These are phyloP conservation scores for Ormyrus rosae DNA, from an alignment of 2,888 invertebrate genomes.

Conservation along the genomic window DNA sequence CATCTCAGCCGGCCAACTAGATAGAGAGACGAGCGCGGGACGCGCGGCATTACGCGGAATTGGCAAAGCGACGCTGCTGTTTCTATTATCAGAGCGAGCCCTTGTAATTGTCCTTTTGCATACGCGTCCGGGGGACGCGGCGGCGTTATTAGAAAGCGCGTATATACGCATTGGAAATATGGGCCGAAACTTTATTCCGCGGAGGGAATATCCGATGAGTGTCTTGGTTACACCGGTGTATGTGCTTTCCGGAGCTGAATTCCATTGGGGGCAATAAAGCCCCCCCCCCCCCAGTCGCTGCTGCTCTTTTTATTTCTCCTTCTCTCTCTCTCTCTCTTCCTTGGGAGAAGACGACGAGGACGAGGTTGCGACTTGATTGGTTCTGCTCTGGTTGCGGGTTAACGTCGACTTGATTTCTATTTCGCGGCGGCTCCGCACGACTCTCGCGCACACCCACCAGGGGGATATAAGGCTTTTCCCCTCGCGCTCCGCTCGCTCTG, in stretches of 20 bases:
- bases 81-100: slow-evolving; percentile 44
- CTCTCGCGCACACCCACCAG: too few species aligned
- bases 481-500: not conserved
- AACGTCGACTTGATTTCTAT: too few species aligned
- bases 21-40: slow-evolving; percentile 36
- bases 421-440: too few species aligned
- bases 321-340: not conserved
- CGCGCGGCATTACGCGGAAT: slow-evolving; percentile 38
- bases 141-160: slow-evolving; percentile 23
- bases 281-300: not conserved
- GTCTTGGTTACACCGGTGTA: slow-evolving; percentile 15
- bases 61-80: slow-evolving; percentile 47
- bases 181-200: slow-evolving; percentile 44
- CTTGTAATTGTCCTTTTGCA: slow-evolving; percentile 50
- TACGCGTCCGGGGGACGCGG: not conserved
- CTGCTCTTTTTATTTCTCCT: slow-evolving; percentile 12
- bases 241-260: not conserved
- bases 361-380: not conserved
- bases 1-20: not conserved
- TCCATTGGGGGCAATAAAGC: slow-evolving; percentile 25
- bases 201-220: slow-evolving; percentile 41
- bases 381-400: not conserved
- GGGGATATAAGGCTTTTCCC: too few species aligned
- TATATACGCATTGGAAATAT: not conserved
- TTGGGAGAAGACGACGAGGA: not conserved